These are phyloP conservation scores for Callyntrura sp. DNA, from an alignment of 2,888 invertebrate genomes.

Conservation along the genomic window DNA sequence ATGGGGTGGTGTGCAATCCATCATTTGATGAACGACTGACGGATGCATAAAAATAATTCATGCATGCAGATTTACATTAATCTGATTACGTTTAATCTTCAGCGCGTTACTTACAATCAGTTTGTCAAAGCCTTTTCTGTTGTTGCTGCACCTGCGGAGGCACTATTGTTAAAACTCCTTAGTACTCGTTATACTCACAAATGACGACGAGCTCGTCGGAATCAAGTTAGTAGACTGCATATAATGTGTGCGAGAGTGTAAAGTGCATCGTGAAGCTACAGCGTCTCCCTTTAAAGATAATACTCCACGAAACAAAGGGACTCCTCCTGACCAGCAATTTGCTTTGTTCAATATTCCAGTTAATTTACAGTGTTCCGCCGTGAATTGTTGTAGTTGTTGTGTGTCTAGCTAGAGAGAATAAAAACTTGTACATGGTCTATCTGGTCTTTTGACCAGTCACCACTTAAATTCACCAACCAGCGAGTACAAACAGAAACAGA, in stretches of 20 bases:
- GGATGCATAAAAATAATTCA: slow-evolving; percentile 40
- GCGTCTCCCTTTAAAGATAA: not conserved
- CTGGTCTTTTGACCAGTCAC: not conserved
- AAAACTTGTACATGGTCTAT: no score
- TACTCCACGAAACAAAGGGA: not conserved
- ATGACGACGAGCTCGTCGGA: no score
- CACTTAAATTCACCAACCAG: not conserved
- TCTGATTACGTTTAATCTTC: slow-evolving; percentile 10
- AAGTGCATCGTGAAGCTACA: not conserved
- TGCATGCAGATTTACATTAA: slow-evolving; percentile 13
- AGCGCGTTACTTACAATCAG: not conserved
- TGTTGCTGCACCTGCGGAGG: slow-evolving; percentile 34
- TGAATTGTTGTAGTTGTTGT: not conserved
- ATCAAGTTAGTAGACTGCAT: no score
- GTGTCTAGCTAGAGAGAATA: not conserved
- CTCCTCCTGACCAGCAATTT: not conserved
- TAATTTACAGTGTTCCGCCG: not conserved
- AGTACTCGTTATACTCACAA: no score
- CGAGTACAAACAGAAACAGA: not conserved
- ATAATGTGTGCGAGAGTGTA: not conserved
- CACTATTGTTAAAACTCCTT: not conserved
- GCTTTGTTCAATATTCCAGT: not conserved
- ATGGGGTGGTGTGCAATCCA: slow-evolving; percentile 28
- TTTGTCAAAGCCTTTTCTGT: not conserved
- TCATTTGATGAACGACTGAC: slow-evolving; percentile 4